Evolutionary conservation across 2,113 vertebrate species (phyloP).

Genomic region (Micronycteris hirsuta): DNA sequence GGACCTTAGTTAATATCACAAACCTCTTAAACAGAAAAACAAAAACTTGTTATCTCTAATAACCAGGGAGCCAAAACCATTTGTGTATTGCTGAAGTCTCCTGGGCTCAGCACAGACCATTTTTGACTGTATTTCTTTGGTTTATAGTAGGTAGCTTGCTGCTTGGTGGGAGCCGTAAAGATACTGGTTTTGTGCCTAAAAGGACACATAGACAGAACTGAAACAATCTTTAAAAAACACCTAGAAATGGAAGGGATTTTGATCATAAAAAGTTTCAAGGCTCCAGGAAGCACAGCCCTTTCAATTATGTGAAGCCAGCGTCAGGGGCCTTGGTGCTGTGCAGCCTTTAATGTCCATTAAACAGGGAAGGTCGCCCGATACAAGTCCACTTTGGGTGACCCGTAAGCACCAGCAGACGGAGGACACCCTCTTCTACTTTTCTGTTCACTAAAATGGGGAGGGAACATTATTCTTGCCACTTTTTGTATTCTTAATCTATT

Average conservation of each 20-base stretch:
- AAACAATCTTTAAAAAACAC: conserved; percentile 75
- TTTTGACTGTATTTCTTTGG: conserved; percentile 43
- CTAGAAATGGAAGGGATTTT: conserved; percentile 70
- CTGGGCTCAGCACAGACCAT: neutral
- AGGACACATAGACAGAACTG: conserved; percentile 60
- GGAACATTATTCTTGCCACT: neutral
- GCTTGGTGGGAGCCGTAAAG: conserved; percentile 68
- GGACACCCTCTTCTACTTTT: conserved; percentile 57
- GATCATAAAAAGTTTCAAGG: conserved; percentile 66
- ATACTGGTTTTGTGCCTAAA: conserved; percentile 74
- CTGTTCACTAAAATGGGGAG: neutral
- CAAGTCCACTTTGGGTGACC: conserved; percentile 63
- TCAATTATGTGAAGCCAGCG: conserved; percentile 60
- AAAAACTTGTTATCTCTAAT: neutral
- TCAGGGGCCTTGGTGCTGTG: conserved; percentile 76
- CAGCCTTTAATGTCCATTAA: conserved; percentile 70
- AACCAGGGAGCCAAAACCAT: neutral
- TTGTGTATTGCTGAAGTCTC: neutral
- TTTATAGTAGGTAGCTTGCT: conserved; percentile 67
- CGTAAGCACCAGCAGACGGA: conserved; percentile 13
- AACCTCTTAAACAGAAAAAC: neutral
- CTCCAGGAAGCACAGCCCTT: conserved; percentile 74
- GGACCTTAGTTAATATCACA: neutral
- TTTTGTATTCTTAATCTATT: neutral
- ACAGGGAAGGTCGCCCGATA: conserved; percentile 30